Percentiles rank a stretch among this genome's conserved stretches.
Evolutionary conservation across 2,113 vertebrate genomes (phyloP).

Genomic region (Zingel zingel): DNA sequence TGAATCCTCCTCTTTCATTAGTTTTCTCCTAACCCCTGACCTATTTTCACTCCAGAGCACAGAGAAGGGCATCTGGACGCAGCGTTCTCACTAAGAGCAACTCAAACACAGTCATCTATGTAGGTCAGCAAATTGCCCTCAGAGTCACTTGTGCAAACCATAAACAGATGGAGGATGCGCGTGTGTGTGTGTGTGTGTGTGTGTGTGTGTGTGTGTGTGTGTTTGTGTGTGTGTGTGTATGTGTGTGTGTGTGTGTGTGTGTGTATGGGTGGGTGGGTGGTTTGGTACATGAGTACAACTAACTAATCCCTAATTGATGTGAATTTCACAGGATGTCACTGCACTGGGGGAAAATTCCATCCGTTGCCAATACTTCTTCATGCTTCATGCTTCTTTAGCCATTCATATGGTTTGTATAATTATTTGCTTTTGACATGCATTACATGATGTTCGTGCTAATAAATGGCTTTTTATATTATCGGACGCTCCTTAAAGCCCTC

Average conservation of each 20-base stretch:
- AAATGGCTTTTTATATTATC: conserved; percentile 13
- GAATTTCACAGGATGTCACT: conserved; percentile 61
- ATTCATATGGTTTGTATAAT: conserved; percentile 51
- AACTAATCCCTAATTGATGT: conserved; percentile 64
- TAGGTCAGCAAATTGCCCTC: conserved; percentile 79
- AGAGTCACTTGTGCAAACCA: conserved; percentile 56
- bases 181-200: background rate
- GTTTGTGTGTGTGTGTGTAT: background rate
- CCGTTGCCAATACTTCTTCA: conserved; percentile 70
- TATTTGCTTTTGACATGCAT: conserved; percentile 48
- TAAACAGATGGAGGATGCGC: conserved; percentile 52
- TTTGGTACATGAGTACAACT: conserved; percentile 25
- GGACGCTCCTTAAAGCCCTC: background rate
- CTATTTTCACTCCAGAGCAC: conserved; percentile 63
- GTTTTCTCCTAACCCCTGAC: conserved; percentile 75
- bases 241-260: conserved; percentile 8
- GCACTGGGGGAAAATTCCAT: conserved; percentile 70
- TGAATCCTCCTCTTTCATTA: conserved; percentile 55
- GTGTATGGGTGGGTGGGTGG: background rate
- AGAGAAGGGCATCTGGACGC: conserved; percentile 69
- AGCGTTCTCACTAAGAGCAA: conserved; percentile 47
- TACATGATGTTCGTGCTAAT: conserved; percentile 52
- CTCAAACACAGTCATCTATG: conserved; percentile 59
- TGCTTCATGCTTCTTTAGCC: conserved; percentile 69
- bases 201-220: conserved; percentile 13